Conservation (phyloP, 1,140 invertebrate genomes). For the Augochlora pura region DNA sequence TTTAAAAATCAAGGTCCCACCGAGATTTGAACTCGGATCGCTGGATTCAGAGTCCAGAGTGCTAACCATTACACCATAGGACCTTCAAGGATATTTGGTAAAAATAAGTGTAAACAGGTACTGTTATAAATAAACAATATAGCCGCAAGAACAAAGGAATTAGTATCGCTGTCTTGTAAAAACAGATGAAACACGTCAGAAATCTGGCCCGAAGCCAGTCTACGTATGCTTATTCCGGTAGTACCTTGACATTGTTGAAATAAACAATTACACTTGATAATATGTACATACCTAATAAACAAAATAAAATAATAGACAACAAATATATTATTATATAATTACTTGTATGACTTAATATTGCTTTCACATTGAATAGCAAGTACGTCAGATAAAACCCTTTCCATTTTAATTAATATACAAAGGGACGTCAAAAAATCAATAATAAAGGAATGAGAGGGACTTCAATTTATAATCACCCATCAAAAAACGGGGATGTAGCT, state of each 20-base stretch:
- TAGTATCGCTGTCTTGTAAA: neutral
- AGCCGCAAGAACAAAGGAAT: too few relatives aligned
- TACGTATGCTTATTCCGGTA: too few relatives aligned
- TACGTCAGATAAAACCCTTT: neutral
- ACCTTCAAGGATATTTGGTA: slow-evolving; percentile 74
- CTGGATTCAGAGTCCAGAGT: slow-evolving; percentile 96
- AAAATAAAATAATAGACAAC: too few relatives aligned
- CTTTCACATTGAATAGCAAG: neutral
- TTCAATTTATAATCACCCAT: neutral
- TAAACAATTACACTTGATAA: neutral
- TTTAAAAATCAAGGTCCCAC: slow-evolving; percentile 83
- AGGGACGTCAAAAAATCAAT: slow-evolving; percentile 4
- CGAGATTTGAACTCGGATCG: slow-evolving; percentile 94
- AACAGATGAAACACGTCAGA: neutral
- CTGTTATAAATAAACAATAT: neutral
- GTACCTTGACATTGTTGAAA: neutral
- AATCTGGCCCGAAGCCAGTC: neutral
- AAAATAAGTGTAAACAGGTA: slow-evolving; percentile 5
- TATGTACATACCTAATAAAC: neutral
- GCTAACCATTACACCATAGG: slow-evolving; percentile 95
- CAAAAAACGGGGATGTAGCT: slow-evolving; percentile 76
- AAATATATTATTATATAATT: too few relatives aligned
- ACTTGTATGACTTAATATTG: neutral
- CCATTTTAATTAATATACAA: neutral
- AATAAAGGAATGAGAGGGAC: neutral